Evolutionary conservation across 2,113 vertebrate genomes (phyloP).

Genomic region (Erythrocebus patas): DNA sequence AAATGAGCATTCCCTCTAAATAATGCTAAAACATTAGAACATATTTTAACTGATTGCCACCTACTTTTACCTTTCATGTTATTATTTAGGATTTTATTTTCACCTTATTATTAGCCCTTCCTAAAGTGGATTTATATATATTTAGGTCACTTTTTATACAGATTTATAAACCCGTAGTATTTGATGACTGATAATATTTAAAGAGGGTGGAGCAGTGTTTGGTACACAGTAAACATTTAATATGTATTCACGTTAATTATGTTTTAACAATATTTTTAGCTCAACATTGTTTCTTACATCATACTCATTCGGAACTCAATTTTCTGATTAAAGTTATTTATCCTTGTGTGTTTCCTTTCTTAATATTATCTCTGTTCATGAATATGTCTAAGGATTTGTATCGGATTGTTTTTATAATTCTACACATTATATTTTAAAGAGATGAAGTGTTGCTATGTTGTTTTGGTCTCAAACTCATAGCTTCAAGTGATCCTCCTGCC

Average conservation of each 20-base stretch:
- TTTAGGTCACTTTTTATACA: not conserved
- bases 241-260: not conserved
- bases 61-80: not conserved
- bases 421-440: too few species aligned
- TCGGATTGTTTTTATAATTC: not conserved
- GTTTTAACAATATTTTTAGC: not conserved
- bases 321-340: constrained; percentile 9
- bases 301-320: not conserved
- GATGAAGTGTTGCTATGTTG: too few species aligned
- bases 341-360: not conserved
- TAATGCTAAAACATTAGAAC: not conserved
- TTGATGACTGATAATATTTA: not conserved
- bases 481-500: too few species aligned
- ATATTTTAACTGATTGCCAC: not conserved
- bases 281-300: not conserved
- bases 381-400: not conserved
- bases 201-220: not conserved
- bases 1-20: not conserved
- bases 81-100: not conserved
- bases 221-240: not conserved
- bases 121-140: not conserved
- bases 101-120: not conserved
- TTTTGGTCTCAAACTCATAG: too few species aligned
- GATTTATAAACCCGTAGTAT: not conserved
- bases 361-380: not conserved